Base-by-base conservation (phyloP, 2,888 invertebrate genomes). In the Drosophila ustulata region DNA sequence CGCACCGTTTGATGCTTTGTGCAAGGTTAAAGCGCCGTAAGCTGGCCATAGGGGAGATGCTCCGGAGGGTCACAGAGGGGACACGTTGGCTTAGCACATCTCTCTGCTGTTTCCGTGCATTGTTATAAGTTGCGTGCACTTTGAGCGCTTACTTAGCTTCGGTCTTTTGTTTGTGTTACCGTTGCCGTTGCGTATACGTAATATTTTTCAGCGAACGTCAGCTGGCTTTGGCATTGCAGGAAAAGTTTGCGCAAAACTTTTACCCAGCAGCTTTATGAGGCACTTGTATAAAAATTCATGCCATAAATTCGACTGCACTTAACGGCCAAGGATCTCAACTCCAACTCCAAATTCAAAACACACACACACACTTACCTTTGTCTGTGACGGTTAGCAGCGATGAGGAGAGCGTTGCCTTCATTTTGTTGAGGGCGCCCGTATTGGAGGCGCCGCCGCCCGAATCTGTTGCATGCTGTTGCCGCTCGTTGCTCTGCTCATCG, bases 341-440 rank as follows among this genome's bases (percentile, higher is more conserved):
- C 8, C 18, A 37, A 3, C 47, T 43, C 39, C 39, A 13, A 18
- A 34, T 3, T 9, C 34, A 9, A n/a, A 23, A 23, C 43, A n/a
- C 37, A 37, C n/a, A 32, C 25, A 37, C 9, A 8, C 39, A 69
- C 77, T 82, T 52, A 82, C 97, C 96, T 94, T 96, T 96, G 92
- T 97, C 96, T 92, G 97, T 97, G 73, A 96, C 96, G 62, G 95
- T 96, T 92, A 97, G 95, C 53, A 97, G 93, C 66, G 96, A 96
- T 34, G 96, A 96, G 66, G 96, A 96, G 72, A 96, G 94, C 47
- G 96, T 96, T 92, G 97, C 97, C 80, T 96, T 95, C 85, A 97
- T 93, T 93, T 96, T 97, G 88, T 96, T 96, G 91, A 97, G 96
- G 64, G 97, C 95, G 46, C 83, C 83, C 53, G 83, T 88, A 46